These are phyloP conservation scores for Sciurus niger DNA, from an alignment of 2,113 vertebrate genomes.

Conservation along the genomic window DNA sequence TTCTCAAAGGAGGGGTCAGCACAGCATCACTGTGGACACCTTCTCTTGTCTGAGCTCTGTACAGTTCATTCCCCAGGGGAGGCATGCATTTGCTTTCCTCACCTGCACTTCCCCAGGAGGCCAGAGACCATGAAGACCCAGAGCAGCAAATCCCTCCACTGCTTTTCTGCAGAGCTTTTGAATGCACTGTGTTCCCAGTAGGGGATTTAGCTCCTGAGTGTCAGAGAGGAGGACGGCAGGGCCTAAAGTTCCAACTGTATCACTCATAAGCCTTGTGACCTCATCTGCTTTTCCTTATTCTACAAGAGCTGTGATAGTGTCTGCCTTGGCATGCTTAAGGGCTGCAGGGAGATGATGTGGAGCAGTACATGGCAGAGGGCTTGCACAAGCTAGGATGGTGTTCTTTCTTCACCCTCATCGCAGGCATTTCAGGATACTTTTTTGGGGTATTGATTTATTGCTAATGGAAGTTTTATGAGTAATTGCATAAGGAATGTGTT, in stretches of 20 bases:
- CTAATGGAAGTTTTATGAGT: background rate
- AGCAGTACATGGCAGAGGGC: background rate
- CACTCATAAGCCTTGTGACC: background rate
- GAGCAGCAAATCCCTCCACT: background rate
- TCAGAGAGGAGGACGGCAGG: background rate
- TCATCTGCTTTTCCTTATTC: background rate
- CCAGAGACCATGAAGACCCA: background rate
- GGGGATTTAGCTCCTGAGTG: background rate
- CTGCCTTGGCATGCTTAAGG: background rate
- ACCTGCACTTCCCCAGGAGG: background rate
- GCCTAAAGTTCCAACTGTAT: background rate
- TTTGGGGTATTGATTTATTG: background rate
- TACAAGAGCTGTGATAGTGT: background rate
- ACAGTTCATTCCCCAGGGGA: background rate
- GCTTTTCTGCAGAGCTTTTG: conserved; percentile 24
- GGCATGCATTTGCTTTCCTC: background rate
- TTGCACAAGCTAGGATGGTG: background rate
- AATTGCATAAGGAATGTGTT: background rate
- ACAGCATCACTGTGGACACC: too few species aligned
- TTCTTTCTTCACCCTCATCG: background rate
- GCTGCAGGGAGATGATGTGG: background rate
- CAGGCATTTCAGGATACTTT: background rate
- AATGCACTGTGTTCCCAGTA: background rate
- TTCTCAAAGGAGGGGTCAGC: background rate
- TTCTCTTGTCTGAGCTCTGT: background rate